These are phyloP conservation scores for Lapara coniferarum DNA, from an alignment of 2,888 invertebrate species.

Conservation along the genomic window DNA sequence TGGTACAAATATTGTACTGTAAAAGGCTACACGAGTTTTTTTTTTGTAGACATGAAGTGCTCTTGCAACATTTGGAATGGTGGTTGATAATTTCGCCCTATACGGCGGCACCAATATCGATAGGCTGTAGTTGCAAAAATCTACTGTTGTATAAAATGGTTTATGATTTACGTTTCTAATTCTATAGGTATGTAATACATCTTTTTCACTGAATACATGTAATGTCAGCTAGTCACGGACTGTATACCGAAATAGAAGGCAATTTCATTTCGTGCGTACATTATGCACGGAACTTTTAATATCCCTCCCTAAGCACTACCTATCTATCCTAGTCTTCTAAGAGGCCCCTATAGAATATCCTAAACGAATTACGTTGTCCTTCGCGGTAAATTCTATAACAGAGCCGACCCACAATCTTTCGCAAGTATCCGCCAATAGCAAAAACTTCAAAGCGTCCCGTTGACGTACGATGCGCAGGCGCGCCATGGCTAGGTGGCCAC, in stretches of 20 bases:
- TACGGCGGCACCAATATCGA: neutral
- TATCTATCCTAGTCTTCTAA: too few relatives aligned
- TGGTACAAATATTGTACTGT: neutral
- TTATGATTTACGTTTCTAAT: neutral
- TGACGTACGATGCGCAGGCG: constrained; percentile 10
- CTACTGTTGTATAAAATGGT: neutral
- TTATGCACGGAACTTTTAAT: too few relatives aligned
- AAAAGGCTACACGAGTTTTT: neutral
- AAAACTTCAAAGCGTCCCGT: constrained; percentile 1
- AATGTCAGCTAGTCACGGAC: too few relatives aligned
- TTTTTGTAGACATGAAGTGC: neutral
- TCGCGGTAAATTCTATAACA: too few relatives aligned
- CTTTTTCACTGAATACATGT: too few relatives aligned
- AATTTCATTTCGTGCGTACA: too few relatives aligned
- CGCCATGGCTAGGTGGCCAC: too few relatives aligned
- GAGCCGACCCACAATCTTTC: neutral
- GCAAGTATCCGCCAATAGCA: neutral
- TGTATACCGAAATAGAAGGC: too few relatives aligned
- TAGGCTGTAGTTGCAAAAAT: neutral
- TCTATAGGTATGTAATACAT: too few relatives aligned
- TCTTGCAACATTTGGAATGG: neutral
- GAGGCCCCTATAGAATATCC: too few relatives aligned
- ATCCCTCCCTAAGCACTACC: too few relatives aligned
- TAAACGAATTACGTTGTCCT: too few relatives aligned
- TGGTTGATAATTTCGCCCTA: neutral